Evolutionary conservation across 2,888 invertebrate species (phyloP).

Genomic region (Eulithis prunata): DNA sequence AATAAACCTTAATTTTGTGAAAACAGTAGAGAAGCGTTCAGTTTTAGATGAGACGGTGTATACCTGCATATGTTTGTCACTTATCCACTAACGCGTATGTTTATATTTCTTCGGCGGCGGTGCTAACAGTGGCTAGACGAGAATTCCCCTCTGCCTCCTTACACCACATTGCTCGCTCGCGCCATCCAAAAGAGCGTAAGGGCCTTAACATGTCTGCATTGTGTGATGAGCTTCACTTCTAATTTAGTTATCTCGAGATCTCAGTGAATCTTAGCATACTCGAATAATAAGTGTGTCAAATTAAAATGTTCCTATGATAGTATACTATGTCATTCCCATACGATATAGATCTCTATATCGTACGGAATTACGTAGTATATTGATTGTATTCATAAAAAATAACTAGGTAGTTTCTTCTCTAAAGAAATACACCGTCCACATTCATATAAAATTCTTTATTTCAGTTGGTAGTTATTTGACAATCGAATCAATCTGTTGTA

Average conservation of each 20-base stretch:
- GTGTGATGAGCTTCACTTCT: constrained; percentile 34
- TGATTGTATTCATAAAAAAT: no score
- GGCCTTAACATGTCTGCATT: constrained; percentile 67
- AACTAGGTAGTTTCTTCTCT: no score
- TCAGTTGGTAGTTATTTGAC: neutral
- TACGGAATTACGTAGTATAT: no score
- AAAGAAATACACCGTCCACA: no score
- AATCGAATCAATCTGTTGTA: neutral
- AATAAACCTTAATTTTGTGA: no score
- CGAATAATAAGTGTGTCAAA: no score
- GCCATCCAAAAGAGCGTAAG: constrained; percentile 89
- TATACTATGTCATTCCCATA: no score
- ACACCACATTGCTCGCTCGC: constrained; percentile 88
- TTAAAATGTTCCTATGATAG: no score
- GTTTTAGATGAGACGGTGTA: neutral
- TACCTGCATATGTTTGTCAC: constrained; percentile 37
- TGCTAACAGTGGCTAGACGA: constrained; percentile 90
- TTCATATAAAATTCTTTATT: no score
- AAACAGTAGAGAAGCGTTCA: no score
- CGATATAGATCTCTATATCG: no score
- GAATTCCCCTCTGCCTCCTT: constrained; percentile 88
- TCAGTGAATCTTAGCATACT: no score
- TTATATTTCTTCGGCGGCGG: constrained; percentile 65
- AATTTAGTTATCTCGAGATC: neutral
- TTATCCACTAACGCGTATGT: constrained; percentile 65